Evolutionary conservation across 1,140 invertebrate genomes (phyloP).

Genomic region (Pygmarrhopalites habei): DNA sequence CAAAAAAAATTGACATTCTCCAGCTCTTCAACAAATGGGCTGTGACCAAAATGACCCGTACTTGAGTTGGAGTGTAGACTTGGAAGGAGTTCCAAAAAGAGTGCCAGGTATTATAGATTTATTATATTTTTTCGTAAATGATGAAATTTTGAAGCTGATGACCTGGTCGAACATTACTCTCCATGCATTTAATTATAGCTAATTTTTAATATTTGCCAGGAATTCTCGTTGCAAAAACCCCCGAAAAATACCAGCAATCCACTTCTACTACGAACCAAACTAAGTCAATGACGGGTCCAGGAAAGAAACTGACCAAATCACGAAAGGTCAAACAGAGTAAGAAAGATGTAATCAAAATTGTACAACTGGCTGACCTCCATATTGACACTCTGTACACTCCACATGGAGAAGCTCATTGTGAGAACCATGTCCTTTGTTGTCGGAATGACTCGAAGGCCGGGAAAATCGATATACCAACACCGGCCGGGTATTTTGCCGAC

Average conservation of each 20-base stretch:
- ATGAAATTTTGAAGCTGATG: neutral
- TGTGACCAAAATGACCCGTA: constrained; percentile 39
- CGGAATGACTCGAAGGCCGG: neutral
- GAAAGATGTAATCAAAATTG: constrained; percentile 49
- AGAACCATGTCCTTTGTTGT: constrained; percentile 24
- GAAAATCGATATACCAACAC: constrained; percentile 40
- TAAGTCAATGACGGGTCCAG: no score
- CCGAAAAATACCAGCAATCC: no score
- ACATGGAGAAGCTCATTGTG: constrained; percentile 59
- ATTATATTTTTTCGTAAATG: neutral
- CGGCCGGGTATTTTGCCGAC: constrained; percentile 71
- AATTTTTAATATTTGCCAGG: no score
- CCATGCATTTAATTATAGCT: no score
- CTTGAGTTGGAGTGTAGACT: constrained; percentile 52
- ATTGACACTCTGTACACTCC: constrained; percentile 64
- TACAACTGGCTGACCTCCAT: constrained; percentile 74
- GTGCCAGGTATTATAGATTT: neutral
- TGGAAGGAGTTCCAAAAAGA: constrained; percentile 1
- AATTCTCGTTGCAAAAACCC: no score
- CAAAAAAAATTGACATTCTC: no score
- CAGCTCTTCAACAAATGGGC: constrained; percentile 1
- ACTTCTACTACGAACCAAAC: no score
- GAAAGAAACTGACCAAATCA: neutral
- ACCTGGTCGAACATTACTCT: no score
- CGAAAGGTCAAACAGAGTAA: neutral